Conservation (phyloP, 2,888 invertebrate species). For the Cremastobaeus sp. region DNA sequence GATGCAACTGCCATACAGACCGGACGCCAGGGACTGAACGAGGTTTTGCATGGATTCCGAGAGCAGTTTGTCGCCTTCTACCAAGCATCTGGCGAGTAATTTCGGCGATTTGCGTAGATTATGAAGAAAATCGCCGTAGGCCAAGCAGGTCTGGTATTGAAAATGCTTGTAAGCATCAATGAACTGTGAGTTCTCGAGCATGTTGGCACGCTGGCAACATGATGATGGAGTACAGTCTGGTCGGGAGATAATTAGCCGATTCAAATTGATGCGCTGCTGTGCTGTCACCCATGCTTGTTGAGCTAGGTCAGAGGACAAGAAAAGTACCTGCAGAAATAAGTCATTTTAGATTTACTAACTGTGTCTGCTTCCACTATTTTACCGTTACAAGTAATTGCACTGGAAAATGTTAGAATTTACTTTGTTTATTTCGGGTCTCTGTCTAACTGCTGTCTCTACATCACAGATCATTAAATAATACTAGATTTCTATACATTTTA, state of each 20-base stretch:
- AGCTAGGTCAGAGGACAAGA: constrained; percentile 81
- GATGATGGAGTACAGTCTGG: constrained; percentile 87
- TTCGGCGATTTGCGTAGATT: constrained; percentile 84
- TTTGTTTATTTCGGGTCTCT: too few relatives aligned
- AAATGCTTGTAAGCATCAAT: constrained; percentile 90
- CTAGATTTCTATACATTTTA: too few relatives aligned
- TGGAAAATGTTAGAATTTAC: too few relatives aligned
- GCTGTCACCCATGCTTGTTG: constrained; percentile 92
- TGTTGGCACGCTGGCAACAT: constrained; percentile 86
- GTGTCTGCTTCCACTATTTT: background rate
- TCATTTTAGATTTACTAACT: background rate
- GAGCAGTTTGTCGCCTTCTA: constrained; percentile 82
- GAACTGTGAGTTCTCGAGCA: constrained; percentile 83
- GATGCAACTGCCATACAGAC: constrained; percentile 87
- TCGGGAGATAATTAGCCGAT: constrained; percentile 86
- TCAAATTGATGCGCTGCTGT: constrained; percentile 90
- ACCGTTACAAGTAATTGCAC: too few relatives aligned
- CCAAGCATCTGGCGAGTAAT: constrained; percentile 84
- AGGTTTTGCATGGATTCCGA: constrained; percentile 78
- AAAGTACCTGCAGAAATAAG: constrained; percentile 77
- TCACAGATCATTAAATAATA: too few relatives aligned
- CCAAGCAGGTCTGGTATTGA: constrained; percentile 87
- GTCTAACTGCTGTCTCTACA: too few relatives aligned
- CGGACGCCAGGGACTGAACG: constrained; percentile 82
- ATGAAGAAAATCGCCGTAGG: constrained; percentile 85